Percentiles rank a stretch among this genome's conserved stretches.
phyloP scores from a whole-genome alignment of 2,797 vertebrate species.

The Acrossocheilus fasciatus region DNA sequence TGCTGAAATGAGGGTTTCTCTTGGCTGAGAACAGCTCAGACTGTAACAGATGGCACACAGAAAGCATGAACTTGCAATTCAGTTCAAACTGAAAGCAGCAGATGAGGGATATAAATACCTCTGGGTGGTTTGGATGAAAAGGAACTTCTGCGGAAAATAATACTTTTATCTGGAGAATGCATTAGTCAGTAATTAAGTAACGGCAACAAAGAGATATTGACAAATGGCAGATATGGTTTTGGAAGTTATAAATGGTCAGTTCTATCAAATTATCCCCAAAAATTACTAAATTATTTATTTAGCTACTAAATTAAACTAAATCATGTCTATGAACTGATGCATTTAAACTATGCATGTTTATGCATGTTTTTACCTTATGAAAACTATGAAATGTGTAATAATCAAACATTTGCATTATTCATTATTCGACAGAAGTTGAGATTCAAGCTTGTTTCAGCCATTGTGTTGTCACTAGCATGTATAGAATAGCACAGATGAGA shows the following conservation, averaged over 20 bases:
- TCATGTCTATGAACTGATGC: neutral
- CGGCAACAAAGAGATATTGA: neutral
- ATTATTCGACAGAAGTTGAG: neutral
- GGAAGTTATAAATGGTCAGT: neutral
- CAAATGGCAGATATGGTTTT: neutral
- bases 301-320: neutral
- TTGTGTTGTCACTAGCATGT: neutral
- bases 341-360: neutral
- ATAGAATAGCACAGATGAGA: neutral
- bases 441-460: neutral
- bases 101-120: constrained; percentile 58
- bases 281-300: neutral
- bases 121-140: constrained; percentile 45
- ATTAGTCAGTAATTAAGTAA: neutral
- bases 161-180: constrained; percentile 6
- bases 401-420: neutral
- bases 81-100: constrained; percentile 54
- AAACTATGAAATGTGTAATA: neutral
- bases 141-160: constrained; percentile 28
- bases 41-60: constrained; percentile 48
- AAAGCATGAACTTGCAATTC: constrained; percentile 51
- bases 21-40: constrained; percentile 33
- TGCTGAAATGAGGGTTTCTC: constrained; percentile 36
- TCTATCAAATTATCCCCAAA: too few species aligned
- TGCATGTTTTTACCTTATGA: neutral